phyloP scores from a whole-genome alignment of 1,140 invertebrate genomes.

The Notospermus geniculatus region DNA sequence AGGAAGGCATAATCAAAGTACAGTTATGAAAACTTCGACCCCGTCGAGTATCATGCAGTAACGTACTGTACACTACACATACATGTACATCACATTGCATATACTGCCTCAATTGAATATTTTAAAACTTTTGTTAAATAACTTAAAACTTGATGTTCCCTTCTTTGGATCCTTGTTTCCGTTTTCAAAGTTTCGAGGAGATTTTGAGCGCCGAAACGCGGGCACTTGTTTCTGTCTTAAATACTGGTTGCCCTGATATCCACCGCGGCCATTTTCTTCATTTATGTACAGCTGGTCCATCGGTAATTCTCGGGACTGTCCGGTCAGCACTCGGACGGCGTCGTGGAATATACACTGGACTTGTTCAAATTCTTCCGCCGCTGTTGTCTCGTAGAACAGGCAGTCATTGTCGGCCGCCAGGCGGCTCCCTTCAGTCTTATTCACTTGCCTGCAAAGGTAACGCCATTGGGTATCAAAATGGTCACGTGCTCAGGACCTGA shows the following conservation, averaged over 20 bases:
- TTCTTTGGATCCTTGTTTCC: slow-evolving; percentile 43
- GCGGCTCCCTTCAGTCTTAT: slow-evolving; percentile 44
- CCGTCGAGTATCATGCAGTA: too few relatives aligned
- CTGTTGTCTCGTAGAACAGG: slow-evolving; percentile 52
- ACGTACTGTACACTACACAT: too few relatives aligned
- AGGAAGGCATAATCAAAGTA: too few relatives aligned
- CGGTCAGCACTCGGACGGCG: slow-evolving; percentile 23
- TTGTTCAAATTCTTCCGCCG: slow-evolving; percentile 53
- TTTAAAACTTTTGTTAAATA: slow-evolving; percentile 52
- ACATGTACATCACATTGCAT: too few relatives aligned
- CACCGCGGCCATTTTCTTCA: background rate
- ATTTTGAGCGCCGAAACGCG: slow-evolving; percentile 25
- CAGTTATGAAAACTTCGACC: too few relatives aligned
- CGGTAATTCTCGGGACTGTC: background rate
- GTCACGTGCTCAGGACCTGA: too few relatives aligned
- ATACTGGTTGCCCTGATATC: background rate
- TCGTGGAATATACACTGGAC: slow-evolving; percentile 52
- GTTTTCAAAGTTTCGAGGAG: slow-evolving; percentile 44
- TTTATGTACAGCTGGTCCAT: background rate
- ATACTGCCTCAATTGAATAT: slow-evolving; percentile 54
- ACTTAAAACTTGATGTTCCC: slow-evolving; percentile 36
- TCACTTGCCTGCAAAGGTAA: slow-evolving; percentile 50
- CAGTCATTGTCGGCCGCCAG: slow-evolving; percentile 47
- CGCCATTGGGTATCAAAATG: too few relatives aligned
- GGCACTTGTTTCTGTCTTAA: too few relatives aligned